Conservation (phyloP, 2,888 invertebrate genomes). For the Beris morrisii region DNA sequence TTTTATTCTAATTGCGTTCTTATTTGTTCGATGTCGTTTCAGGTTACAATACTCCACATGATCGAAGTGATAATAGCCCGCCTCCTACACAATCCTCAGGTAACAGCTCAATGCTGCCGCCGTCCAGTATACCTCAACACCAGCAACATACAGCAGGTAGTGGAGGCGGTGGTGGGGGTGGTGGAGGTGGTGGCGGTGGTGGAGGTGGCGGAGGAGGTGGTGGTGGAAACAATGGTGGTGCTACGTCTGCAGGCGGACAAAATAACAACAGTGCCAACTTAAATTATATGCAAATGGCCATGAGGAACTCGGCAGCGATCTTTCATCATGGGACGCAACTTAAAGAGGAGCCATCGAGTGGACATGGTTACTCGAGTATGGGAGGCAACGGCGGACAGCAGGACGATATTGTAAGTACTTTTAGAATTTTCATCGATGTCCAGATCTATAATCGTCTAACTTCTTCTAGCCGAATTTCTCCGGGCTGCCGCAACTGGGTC, state of each 20-base stretch:
- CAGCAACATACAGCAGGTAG: slow-evolving; percentile 50
- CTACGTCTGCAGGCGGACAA: slow-evolving; percentile 31
- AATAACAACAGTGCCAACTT: slow-evolving; percentile 45
- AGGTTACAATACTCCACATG: slow-evolving; percentile 52
- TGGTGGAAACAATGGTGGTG: slow-evolving; percentile 55
- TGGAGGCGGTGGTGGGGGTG: slow-evolving; percentile 46
- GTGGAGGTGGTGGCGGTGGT: slow-evolving; percentile 54
- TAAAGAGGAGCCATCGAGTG: slow-evolving; percentile 51
- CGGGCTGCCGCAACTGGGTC: slow-evolving; percentile 41
- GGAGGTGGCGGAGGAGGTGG: slow-evolving; percentile 59
- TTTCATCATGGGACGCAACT: slow-evolving; percentile 48
- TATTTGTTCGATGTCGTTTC: slow-evolving; percentile 30
- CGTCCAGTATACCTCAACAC: slow-evolving; percentile 52
- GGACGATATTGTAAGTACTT: slow-evolving; percentile 37
- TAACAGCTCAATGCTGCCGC: slow-evolving; percentile 45
- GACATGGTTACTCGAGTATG: slow-evolving; percentile 40
- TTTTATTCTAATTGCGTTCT: slow-evolving; percentile 9
- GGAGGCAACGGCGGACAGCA: slow-evolving; percentile 30
- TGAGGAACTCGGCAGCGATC: slow-evolving; percentile 48
- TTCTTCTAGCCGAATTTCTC: slow-evolving; percentile 39
- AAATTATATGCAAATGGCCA: slow-evolving; percentile 53
- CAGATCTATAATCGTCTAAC: background rate
- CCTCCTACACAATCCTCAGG: slow-evolving; percentile 41
- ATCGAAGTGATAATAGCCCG: slow-evolving; percentile 53
- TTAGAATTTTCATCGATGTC: too few species aligned